Conservation (phyloP, 2,888 invertebrate genomes). For the Schizotus pectinicornis region DNA sequence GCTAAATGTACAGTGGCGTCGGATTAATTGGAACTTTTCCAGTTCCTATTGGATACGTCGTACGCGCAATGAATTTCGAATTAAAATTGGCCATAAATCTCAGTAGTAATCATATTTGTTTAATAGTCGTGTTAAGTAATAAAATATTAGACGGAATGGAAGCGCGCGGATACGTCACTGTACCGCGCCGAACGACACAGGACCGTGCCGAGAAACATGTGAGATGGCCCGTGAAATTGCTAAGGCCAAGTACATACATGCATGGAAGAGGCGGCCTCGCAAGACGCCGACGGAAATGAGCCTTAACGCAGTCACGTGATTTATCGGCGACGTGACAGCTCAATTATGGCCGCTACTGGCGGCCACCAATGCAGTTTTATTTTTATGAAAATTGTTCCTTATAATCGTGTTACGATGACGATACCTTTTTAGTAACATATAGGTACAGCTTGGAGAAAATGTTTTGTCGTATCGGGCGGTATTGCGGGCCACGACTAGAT, state of each 20-base stretch:
- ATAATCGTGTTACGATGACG: too few species aligned
- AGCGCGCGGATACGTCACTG: too few species aligned
- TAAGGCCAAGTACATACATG: neutral
- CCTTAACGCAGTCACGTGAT: neutral
- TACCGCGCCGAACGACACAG: neutral
- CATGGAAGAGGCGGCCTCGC: neutral
- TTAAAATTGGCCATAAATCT: slow-evolving; percentile 25
- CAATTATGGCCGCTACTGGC: neutral
- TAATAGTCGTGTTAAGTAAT: slow-evolving; percentile 26
- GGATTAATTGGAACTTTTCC: slow-evolving; percentile 22
- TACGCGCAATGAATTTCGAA: slow-evolving; percentile 27
- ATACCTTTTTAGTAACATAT: too few species aligned
- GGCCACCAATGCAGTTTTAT: too few species aligned
- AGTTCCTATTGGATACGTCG: slow-evolving; percentile 22
- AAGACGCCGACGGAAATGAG: too few species aligned
- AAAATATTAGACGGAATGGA: slow-evolving; percentile 15
- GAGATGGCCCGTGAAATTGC: slow-evolving; percentile 7
- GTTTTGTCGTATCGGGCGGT: too few species aligned
- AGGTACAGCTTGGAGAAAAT: too few species aligned
- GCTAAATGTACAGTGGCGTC: neutral
- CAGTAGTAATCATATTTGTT: slow-evolving; percentile 25
- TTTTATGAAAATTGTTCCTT: too few species aligned
- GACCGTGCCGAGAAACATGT: neutral
- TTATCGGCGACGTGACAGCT: neutral
- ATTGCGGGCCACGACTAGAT: too few species aligned